These are phyloP conservation scores for Rousettus madagascariensis DNA, from an alignment of 2,797 vertebrate species.

Conservation along the genomic window DNA sequence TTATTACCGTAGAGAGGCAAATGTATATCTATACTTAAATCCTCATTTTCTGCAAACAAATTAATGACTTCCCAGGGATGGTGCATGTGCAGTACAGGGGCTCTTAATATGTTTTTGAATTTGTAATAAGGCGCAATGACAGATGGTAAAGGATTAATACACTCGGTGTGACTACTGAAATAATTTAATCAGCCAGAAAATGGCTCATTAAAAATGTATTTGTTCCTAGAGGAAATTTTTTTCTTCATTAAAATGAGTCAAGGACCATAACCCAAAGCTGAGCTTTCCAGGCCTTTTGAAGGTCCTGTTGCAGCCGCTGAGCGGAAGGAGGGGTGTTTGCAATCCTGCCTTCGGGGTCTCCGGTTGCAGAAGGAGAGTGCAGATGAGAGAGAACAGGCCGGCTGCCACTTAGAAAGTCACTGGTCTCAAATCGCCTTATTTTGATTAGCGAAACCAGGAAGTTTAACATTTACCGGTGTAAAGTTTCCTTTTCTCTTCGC, in stretches of 20 bases:
- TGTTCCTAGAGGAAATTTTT: slow-evolving; percentile 72
- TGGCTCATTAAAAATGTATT: slow-evolving; percentile 75
- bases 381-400: background rate
- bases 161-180: slow-evolving; percentile 71
- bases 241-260: slow-evolving; percentile 65
- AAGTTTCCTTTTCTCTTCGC: background rate
- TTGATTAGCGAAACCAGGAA: background rate
- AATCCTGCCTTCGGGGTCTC: background rate
- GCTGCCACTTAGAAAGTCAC: background rate
- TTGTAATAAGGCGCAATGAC: slow-evolving; percentile 63
- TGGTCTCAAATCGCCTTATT: background rate
- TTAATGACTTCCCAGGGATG: slow-evolving; percentile 16
- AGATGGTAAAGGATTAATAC: slow-evolving; percentile 79
- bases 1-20: slow-evolving; percentile 17
- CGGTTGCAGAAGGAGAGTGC: background rate
- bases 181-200: slow-evolving; percentile 77
- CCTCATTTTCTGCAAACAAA: slow-evolving; percentile 59
- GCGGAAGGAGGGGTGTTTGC: background rate
- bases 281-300: background rate
- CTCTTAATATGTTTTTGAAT: slow-evolving; percentile 75
- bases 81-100: slow-evolving; percentile 23
- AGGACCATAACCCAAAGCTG: background rate
- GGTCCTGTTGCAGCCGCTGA: background rate
- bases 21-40: slow-evolving; percentile 33
- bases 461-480: background rate